Percentiles rank a stretch among this genome's conserved stretches.
phyloP scores from a whole-genome alignment of 2,113 vertebrate species.

The Agelaius tricolor region DNA sequence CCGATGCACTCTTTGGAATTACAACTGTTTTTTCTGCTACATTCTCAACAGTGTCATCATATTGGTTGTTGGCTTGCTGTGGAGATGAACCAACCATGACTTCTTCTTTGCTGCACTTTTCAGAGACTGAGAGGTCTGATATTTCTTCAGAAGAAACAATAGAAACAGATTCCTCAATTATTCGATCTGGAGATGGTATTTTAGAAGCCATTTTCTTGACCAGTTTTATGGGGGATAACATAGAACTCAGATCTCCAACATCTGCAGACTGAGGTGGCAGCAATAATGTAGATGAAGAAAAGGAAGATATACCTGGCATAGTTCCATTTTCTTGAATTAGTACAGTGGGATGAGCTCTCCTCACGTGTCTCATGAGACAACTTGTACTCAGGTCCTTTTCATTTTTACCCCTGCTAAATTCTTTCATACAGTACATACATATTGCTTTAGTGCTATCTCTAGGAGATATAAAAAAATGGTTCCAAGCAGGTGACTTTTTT shows the following conservation, averaged over 20 bases:
- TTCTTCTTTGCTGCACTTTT: conserved; percentile 77
- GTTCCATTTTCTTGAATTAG: conserved; percentile 82
- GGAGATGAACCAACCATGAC: conserved; percentile 69
- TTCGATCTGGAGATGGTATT: conserved; percentile 81
- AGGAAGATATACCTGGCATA: conserved; percentile 66
- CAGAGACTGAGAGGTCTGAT: conserved; percentile 78
- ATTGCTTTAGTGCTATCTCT: conserved; percentile 96
- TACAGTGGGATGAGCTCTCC: conserved; percentile 92
- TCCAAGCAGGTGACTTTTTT: conserved; percentile 98
- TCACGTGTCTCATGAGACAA: conserved; percentile 95
- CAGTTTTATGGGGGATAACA: conserved; percentile 81
- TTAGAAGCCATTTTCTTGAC: conserved; percentile 83
- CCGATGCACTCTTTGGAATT: conserved; percentile 82
- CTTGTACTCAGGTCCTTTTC: conserved; percentile 98
- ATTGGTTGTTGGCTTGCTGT: conserved; percentile 73
- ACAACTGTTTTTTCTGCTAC: conserved; percentile 76
- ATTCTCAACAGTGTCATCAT: conserved; percentile 80
- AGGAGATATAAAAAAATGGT: conserved; percentile 97
- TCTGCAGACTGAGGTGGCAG: conserved; percentile 71
- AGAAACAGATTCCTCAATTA: conserved; percentile 75
- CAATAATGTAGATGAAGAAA: conserved; percentile 66
- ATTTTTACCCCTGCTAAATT: conserved; percentile 96
- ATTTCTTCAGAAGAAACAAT: conserved; percentile 81
- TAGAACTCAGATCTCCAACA: conserved; percentile 61
- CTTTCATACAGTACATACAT: conserved; percentile 99